Conservation (phyloP, 2,888 invertebrate species). For the Helicoverpa assulta region DNA sequence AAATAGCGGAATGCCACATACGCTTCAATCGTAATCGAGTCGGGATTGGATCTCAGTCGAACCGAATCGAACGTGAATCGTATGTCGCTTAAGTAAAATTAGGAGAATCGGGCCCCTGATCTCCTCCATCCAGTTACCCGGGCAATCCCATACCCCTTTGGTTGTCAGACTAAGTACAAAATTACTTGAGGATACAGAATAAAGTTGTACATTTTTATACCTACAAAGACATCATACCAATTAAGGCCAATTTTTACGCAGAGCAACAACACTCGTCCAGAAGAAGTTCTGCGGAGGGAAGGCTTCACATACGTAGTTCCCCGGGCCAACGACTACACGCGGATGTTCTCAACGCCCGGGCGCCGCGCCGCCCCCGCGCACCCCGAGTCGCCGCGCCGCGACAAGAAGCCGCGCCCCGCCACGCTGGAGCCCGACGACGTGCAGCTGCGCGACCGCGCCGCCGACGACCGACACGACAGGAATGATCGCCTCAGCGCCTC, state of each 20-base stretch:
- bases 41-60: too few relatives aligned
- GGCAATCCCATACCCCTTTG: too few relatives aligned
- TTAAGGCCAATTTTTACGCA: constrained; percentile 27
- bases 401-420: constrained; percentile 85
- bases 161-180: too few relatives aligned
- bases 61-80: too few relatives aligned
- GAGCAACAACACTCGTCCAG: constrained; percentile 74
- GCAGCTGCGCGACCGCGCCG: constrained; percentile 74
- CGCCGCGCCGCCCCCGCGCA: constrained; percentile 83
- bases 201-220: too few relatives aligned
- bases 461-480: constrained; percentile 54
- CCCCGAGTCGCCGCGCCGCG: constrained; percentile 83
- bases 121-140: too few relatives aligned
- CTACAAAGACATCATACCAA: constrained; percentile 1
- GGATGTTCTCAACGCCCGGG: constrained; percentile 87
- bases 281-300: constrained; percentile 80
- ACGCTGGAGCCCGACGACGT: constrained; percentile 68
- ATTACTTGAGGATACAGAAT: too few relatives aligned
- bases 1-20: too few relatives aligned
- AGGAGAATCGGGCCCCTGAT: too few relatives aligned
- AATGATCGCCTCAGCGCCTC: constrained; percentile 83
- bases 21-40: too few relatives aligned
- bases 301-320: constrained; percentile 91
- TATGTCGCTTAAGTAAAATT: too few relatives aligned
- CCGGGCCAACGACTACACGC: constrained; percentile 88